Evolutionary conservation across 2,113 vertebrate genomes (phyloP).

Genomic region (Pluvianellus socialis): DNA sequence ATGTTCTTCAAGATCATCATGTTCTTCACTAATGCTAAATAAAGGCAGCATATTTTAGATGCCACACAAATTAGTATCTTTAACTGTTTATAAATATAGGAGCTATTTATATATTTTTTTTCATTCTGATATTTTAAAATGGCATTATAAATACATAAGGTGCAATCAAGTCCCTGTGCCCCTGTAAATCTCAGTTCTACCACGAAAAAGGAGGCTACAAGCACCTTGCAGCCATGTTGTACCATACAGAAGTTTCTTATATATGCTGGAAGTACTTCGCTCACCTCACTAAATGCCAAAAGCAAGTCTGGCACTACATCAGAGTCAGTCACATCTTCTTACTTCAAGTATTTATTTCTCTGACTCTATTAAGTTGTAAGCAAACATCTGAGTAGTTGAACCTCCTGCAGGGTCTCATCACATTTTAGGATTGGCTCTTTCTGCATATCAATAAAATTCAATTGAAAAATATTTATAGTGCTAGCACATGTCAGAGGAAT

Average conservation of each 20-base stretch:
- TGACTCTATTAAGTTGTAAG: not conserved
- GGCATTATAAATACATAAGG: not conserved
- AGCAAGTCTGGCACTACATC: conserved; percentile 6
- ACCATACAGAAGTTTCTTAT: not conserved
- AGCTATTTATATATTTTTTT: not conserved
- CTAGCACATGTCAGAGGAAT: conserved; percentile 62
- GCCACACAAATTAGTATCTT: not conserved
- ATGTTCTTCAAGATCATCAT: conserved; percentile 17
- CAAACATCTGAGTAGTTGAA: conserved; percentile 34
- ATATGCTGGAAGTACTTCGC: not conserved
- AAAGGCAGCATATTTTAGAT: not conserved
- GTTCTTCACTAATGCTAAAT: conserved; percentile 40
- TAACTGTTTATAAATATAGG: not conserved
- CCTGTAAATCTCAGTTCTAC: not conserved
- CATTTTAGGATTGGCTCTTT: conserved; percentile 11
- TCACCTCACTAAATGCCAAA: not conserved
- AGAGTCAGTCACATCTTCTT: not conserved
- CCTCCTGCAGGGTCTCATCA: conserved; percentile 23
- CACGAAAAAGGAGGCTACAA: not conserved
- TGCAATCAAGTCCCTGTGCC: not conserved
- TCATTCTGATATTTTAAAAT: not conserved
- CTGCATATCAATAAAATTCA: conserved; percentile 63
- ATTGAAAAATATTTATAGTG: conserved; percentile 50
- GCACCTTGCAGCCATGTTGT: not conserved
- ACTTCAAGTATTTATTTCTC: conserved; percentile 24